A percentile compares a stretch with the other conserved stretches of the same genome.
Evolutionary conservation across 2,888 invertebrate species (phyloP).

Genomic region (Cephus pulcher): DNA sequence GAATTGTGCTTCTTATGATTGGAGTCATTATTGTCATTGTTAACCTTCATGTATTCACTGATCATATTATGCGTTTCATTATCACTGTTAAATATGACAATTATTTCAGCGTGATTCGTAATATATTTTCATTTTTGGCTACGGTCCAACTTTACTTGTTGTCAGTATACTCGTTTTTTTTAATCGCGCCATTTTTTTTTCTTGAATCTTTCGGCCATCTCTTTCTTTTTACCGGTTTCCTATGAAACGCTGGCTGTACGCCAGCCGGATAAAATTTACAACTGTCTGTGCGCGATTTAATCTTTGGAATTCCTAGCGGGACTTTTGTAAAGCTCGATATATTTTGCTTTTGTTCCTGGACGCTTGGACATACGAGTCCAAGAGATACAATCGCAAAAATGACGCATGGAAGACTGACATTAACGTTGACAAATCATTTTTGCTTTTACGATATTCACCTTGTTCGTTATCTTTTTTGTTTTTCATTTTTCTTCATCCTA

Average conservation of each 20-base stretch:
- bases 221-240: neutral
- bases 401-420: constrained; percentile 6
- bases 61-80: neutral
- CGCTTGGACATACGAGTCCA: neutral
- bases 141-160: neutral
- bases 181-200: neutral
- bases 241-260: neutral
- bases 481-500: neutral
- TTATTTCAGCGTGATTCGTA: neutral
- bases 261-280: neutral
- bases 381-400: neutral
- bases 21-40: neutral
- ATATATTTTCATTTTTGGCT: neutral
- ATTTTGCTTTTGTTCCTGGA: neutral
- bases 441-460: neutral
- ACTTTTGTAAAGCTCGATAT: neutral
- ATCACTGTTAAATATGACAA: neutral
- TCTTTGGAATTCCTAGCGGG: neutral
- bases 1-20: neutral
- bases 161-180: neutral
- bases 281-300: neutral
- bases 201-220: neutral
- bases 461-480: neutral
- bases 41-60: neutral
- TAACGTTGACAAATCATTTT: neutral